Base-by-base conservation (phyloP, 1,140 invertebrate genomes). In the Holcopasites calliopsidis region DNA sequence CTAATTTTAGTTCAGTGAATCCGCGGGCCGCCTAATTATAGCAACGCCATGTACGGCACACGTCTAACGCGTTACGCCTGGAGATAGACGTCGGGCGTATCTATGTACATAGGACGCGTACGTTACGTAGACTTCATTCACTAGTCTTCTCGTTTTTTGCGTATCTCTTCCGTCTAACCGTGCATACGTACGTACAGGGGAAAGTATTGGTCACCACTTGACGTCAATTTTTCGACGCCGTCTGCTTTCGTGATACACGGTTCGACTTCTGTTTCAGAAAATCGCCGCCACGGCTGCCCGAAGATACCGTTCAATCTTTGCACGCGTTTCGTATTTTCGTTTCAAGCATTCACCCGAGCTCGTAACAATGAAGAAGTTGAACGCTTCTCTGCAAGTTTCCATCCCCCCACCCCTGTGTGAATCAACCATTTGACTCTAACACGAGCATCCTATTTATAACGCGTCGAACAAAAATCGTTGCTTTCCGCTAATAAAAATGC, bases 61-160 rank as follows among this genome's bases (percentile, higher is more conserved):
- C 49, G 21, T 72, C 16, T 44, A 10, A 68, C 28, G 21, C 40
- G 61, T 66, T 82, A 77, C 61, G 76, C 50, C 42, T 33, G 23
- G 23, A 52, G 33, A 58, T 62, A 50, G 47, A 52, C 44, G 44
- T 47, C 16, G 13, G n/a, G 44, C 16, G 8, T 18, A 47, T 18
- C 44, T 47, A 47, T n/a, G n/a, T n/a, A 75, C 79, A 58, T 44
- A 52, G 38, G 21, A 28, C 16, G 10, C 26, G 47, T 28, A 54
- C 47, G 52, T 85, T 80, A 76, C 64, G 82, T 80, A 40, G 65
- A 49, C 60, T 86, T 77, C 84, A 86, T 83, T 86, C 80, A 85
- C 35, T 35, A 85, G 35, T 85, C 83, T 86, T 85, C n/a, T n/a
- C n/a, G n/a, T n/a, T n/a, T n/a, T 77, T 28, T 28, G 42, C 33